These are phyloP conservation scores for Mormoops blainvillei DNA, from an alignment of 2,113 vertebrate genomes.

Conservation along the genomic window DNA sequence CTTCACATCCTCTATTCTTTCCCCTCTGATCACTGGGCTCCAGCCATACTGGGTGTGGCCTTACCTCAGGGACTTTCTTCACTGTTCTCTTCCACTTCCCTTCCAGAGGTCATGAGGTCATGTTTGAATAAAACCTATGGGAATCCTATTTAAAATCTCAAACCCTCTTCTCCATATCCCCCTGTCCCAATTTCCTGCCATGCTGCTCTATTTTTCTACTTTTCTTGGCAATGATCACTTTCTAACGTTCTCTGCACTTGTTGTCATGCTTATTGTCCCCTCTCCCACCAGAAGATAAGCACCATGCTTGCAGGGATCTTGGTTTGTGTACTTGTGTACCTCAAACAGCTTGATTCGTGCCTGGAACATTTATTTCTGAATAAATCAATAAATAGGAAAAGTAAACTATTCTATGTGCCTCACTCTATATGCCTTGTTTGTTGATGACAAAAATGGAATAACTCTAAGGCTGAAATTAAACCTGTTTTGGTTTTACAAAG, in stretches of 20 bases:
- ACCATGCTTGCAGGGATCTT: background rate
- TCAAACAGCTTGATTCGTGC: background rate
- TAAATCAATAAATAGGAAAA: background rate
- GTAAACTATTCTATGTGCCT: background rate
- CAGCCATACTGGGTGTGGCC: background rate
- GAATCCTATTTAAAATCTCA: background rate
- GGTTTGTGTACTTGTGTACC: background rate
- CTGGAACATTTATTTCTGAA: background rate
- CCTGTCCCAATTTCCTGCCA: background rate
- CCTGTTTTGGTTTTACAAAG: background rate
- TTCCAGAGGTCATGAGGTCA: background rate
- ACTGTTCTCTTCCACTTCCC: background rate
- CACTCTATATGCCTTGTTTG: background rate
- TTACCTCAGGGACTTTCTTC: background rate
- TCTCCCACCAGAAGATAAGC: background rate
- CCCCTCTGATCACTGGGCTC: background rate
- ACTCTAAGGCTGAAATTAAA: background rate
- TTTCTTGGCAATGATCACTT: background rate
- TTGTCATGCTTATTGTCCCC: background rate
- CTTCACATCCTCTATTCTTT: background rate
- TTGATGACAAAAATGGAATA: background rate
- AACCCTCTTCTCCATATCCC: background rate
- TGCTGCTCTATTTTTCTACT: background rate
- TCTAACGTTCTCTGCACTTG: background rate
- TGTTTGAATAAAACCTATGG: background rate